A percentile compares a stretch with the other conserved stretches of the same genome.
phyloP scores from a whole-genome alignment of 2,113 vertebrate species.

The Chlorodrepanis virens region DNA sequence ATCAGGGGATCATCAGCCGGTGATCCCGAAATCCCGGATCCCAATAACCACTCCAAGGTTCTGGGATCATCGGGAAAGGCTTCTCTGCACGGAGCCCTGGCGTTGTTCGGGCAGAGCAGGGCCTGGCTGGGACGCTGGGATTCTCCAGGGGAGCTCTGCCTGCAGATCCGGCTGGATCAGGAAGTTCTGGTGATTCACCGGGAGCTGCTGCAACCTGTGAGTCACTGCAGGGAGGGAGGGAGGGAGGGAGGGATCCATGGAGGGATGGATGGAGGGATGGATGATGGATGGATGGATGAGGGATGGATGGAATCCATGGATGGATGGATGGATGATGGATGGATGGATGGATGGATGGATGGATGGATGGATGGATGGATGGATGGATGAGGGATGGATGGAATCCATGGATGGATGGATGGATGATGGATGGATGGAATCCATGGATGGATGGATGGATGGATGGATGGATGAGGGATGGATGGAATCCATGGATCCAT shows the following conservation, averaged over 20 bases:
- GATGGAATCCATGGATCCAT: too few relatives aligned
- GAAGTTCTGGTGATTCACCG: neutral
- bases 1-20: too few relatives aligned
- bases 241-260: neutral
- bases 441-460: neutral
- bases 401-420: too few relatives aligned
- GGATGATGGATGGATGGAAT: too few relatives aligned
- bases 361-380: too few relatives aligned
- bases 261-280: neutral
- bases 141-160: neutral
- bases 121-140: fast-evolving
- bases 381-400: too few relatives aligned
- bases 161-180: neutral
- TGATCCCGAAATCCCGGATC: neutral
- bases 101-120: fast-evolving
- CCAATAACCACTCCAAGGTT: fast-evolving
- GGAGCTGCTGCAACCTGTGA: neutral
- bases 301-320: too few relatives aligned
- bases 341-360: neutral
- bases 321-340: too few relatives aligned
- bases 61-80: fast-evolving
- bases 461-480: neutral
- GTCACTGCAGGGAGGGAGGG: neutral
- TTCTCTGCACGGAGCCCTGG: neutral
- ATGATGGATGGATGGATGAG: neutral